A percentile compares a stretch with the other conserved stretches of the same genome.
These are phyloP conservation scores for Oxystoma pomonae DNA, from an alignment of 2,888 invertebrate genomes.

Conservation along the genomic window DNA sequence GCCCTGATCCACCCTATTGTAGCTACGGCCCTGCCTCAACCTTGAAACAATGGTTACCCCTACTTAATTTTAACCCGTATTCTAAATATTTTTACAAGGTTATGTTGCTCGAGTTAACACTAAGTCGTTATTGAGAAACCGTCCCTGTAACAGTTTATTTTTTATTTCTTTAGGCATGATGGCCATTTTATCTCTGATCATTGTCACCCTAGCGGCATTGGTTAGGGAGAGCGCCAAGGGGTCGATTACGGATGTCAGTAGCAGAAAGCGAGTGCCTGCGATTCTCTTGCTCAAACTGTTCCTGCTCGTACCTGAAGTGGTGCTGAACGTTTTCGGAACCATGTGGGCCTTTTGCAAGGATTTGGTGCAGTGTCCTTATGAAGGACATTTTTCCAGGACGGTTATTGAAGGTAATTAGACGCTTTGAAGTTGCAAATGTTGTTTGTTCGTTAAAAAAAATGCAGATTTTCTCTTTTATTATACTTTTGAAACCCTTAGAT, in stretches of 20 bases:
- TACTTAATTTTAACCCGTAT: too few species aligned
- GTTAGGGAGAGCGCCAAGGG: slow-evolving; percentile 72
- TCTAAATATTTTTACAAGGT: too few species aligned
- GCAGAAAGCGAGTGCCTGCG: slow-evolving; percentile 66
- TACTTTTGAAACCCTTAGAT: too few species aligned
- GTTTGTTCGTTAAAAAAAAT: too few species aligned
- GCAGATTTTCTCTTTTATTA: too few species aligned
- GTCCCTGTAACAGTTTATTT: too few species aligned
- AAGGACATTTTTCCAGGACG: slow-evolving; percentile 64
- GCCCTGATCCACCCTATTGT: too few species aligned
- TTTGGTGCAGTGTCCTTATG: slow-evolving; percentile 62
- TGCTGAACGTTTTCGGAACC: slow-evolving; percentile 76
- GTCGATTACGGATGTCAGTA: slow-evolving; percentile 70
- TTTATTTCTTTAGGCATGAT: slow-evolving; percentile 59
- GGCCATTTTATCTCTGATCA: slow-evolving; percentile 58
- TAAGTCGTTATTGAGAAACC: too few species aligned
- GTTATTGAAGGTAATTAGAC: slow-evolving; percentile 72
- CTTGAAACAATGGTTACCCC: too few species aligned
- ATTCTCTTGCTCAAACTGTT: slow-evolving; percentile 69
- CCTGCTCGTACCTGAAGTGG: slow-evolving; percentile 71
- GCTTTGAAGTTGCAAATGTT: too few species aligned
- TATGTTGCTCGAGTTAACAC: too few species aligned
- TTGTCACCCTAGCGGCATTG: slow-evolving; percentile 61
- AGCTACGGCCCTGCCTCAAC: too few species aligned
- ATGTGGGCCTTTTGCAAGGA: slow-evolving; percentile 73